phyloP scores from a whole-genome alignment of 1,140 invertebrate species.

The Sweltsa coloradensis region DNA sequence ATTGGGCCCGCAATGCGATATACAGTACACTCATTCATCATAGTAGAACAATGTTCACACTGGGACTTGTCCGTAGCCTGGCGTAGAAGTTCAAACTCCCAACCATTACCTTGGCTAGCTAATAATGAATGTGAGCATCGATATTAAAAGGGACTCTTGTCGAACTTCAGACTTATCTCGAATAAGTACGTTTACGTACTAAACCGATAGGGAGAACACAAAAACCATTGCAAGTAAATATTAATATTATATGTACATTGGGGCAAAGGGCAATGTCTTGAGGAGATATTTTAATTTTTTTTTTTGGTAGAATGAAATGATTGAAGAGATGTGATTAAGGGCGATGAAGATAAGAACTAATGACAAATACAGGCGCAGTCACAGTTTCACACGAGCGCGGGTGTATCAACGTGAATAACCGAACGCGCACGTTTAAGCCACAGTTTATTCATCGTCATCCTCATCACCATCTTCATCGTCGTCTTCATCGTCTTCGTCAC shows the following conservation, averaged over 20 bases:
- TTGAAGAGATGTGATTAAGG: slow-evolving; percentile 16
- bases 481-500: slow-evolving; percentile 39
- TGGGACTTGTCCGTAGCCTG: too few relatives aligned
- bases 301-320: slow-evolving; percentile 4
- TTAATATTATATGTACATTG: slow-evolving; percentile 8
- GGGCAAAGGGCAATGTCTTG: background rate
- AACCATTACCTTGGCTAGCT: too few relatives aligned
- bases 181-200: too few relatives aligned
- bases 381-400: slow-evolving; percentile 34
- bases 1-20: too few relatives aligned
- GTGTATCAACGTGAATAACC: slow-evolving; percentile 39
- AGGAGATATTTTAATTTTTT: slow-evolving; percentile 1
- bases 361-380: slow-evolving; percentile 22
- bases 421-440: slow-evolving; percentile 31
- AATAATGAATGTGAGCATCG: too few relatives aligned
- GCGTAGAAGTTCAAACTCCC: too few relatives aligned
- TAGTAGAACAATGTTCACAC: too few relatives aligned
- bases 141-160: too few relatives aligned
- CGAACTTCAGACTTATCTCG: too few relatives aligned
- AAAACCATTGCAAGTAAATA: too few relatives aligned
- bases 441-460: slow-evolving; percentile 33
- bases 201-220: too few relatives aligned
- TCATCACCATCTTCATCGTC: slow-evolving; percentile 38
- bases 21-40: too few relatives aligned
- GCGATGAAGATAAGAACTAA: slow-evolving; percentile 34